Evolutionary conservation across 2,797 vertebrate species (phyloP), one percentile per base, ranked within the genome.

Genomic region (Setipinna tenuifilis): DNA sequence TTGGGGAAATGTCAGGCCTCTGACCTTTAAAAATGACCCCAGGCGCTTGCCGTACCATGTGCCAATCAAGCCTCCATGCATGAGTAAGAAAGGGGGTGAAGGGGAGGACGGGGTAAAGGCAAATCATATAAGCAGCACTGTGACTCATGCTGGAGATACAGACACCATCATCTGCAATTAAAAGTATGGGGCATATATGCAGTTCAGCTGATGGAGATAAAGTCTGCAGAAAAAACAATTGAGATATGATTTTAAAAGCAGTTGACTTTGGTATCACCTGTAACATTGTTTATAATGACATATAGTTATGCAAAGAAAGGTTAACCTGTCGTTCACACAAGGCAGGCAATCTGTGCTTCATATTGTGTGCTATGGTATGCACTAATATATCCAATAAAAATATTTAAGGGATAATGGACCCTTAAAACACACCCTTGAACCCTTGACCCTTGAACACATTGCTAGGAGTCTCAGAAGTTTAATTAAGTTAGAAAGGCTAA

Each of bases 1-100:
- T 86, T 87, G 90, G 89, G 90, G 90, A 95, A 95, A 95, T 94
- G 94, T 94, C 94, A 95, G 93, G 93, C 92, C 93, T 95, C 92
- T 93, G 92, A 94, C 94, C 94, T 95, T 95, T 94, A 50, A 75
- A 90, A 88, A 68, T 86, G 90, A 93, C 93, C 94, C 16, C 86
- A 89, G 94, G 94, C 88, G 71, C 83, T 31, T 6, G 88, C 83
- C 87, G 84, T 89, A 84, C 71, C 84, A 84, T 90, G 86, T 90
- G 90, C 85, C 89, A 90, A 88, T 91, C 85, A 41, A 44, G 11
- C 57, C 48, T 86, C 68, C 80, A 50, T 91, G 90, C 75, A 85
- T 90, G 89, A 88, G 41, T 54, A 25, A 88, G 87, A 58, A 19
- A 17, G 31, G 17, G 68, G 28, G 3, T 31, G 68, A 54, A 54